phyloP scores from a whole-genome alignment of 2,113 vertebrate species.

The Larimichthys crocea region DNA sequence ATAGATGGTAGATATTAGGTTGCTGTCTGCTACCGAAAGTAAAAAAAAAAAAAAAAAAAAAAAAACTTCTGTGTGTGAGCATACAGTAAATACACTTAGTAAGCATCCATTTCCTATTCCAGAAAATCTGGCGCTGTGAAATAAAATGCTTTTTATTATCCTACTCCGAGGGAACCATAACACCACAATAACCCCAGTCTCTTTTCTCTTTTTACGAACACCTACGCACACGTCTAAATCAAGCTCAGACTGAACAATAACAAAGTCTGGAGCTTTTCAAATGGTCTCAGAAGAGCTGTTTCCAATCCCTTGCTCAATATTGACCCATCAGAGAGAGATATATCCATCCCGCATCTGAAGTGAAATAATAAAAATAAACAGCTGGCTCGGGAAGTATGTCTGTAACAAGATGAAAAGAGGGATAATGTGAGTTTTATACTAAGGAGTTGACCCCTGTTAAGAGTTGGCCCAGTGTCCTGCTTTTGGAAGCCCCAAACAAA shows the following conservation, averaged over 20 bases:
- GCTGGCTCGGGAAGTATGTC: slow-evolving; percentile 58
- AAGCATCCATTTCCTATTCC: slow-evolving; percentile 59
- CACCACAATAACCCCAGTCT: slow-evolving; percentile 64
- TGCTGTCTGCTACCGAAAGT: slow-evolving; percentile 40
- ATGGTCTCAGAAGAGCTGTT: slow-evolving; percentile 74
- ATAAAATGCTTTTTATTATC: slow-evolving; percentile 67
- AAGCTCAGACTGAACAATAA: slow-evolving; percentile 80
- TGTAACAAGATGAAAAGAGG: slow-evolving; percentile 69
- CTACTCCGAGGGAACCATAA: slow-evolving; percentile 62
- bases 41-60: neutral
- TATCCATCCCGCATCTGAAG: slow-evolving; percentile 67
- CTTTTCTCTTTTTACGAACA: slow-evolving; percentile 62
- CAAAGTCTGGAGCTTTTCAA: slow-evolving; percentile 75
- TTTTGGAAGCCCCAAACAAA: slow-evolving; percentile 68
- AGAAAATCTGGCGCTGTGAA: slow-evolving; percentile 60
- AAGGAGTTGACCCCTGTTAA: slow-evolving; percentile 73
- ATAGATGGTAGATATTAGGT: slow-evolving; percentile 15
- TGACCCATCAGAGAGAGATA: slow-evolving; percentile 68
- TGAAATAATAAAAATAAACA: slow-evolving; percentile 75
- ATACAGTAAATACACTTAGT: slow-evolving; percentile 33
- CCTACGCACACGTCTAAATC: slow-evolving; percentile 72
- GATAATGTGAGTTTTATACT: slow-evolving; percentile 71
- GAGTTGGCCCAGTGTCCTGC: slow-evolving; percentile 60
- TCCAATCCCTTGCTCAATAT: slow-evolving; percentile 64
- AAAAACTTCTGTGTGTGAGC: slow-evolving; percentile 4